Conservation (phyloP, 2,113 vertebrate genomes). For the Gobio gobio region DNA sequence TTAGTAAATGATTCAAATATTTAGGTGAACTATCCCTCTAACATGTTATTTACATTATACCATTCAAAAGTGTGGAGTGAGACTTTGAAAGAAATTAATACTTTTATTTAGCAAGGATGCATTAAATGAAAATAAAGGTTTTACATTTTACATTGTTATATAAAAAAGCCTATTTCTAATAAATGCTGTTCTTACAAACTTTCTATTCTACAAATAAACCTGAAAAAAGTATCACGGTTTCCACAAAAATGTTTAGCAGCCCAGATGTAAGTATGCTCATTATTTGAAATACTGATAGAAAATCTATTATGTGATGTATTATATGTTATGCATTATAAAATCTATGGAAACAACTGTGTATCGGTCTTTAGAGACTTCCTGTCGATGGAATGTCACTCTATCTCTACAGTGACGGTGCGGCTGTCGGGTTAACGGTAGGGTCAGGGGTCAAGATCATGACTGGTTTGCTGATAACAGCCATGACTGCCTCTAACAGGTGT, state of each 20-base stretch:
- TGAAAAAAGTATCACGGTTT: neutral
- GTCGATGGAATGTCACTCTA: neutral
- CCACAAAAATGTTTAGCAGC: neutral
- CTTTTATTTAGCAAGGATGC: neutral
- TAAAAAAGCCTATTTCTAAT: neutral
- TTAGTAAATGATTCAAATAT: neutral
- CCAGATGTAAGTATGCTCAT: neutral
- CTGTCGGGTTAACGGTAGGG: neutral
- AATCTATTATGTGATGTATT: neutral
- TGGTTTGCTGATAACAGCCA: neutral
- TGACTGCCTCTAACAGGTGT: constrained; percentile 16
- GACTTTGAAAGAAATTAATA: neutral
- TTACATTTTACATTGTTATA: too few species aligned
- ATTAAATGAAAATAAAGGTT: neutral
- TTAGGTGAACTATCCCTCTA: neutral
- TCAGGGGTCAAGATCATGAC: constrained; percentile 20
- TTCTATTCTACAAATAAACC: neutral
- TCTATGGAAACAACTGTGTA: neutral
- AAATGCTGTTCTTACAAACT: neutral
- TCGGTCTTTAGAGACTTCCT: neutral
- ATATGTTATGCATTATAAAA: neutral
- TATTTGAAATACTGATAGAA: neutral
- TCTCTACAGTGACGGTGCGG: neutral
- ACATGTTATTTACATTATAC: neutral
- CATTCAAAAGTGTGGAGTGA: neutral